These are phyloP conservation scores for Prunella himalayana DNA, from an alignment of 2,113 vertebrate species.

Conservation along the genomic window DNA sequence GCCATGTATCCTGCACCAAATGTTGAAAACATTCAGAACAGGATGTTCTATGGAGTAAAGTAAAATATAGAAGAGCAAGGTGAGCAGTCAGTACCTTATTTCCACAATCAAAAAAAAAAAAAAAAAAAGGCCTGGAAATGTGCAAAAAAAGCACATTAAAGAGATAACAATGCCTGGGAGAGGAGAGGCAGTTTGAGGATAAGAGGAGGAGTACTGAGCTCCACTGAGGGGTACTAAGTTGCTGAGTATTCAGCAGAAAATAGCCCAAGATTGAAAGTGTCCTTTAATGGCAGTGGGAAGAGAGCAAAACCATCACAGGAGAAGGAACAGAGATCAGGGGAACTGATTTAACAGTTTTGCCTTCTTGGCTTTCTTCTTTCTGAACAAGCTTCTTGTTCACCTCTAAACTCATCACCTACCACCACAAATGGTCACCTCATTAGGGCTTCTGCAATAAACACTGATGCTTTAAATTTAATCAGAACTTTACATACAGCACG, in stretches of 20 bases:
- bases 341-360: background rate
- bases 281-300: background rate
- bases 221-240: background rate
- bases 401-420: conserved; percentile 4
- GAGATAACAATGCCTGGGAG: background rate
- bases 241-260: background rate
- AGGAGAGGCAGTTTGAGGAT: background rate
- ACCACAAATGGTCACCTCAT: conserved; percentile 59
- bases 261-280: background rate
- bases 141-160: background rate
- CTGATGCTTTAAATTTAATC: conserved; percentile 76
- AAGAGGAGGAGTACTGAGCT: background rate
- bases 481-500: conserved; percentile 41
- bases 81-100: conserved; percentile 16
- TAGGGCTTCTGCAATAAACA: conserved; percentile 70
- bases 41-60: background rate
- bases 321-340: background rate
- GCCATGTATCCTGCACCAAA: background rate
- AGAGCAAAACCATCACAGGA: conserved; percentile 7
- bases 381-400: background rate
- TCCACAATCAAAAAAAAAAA: background rate
- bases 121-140: background rate
- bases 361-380: background rate
- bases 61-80: conserved; percentile 43
- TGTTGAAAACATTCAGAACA: background rate